Evolutionary conservation across 2,797 vertebrate genomes (phyloP).

Genomic region (Galago senegalensis): DNA sequence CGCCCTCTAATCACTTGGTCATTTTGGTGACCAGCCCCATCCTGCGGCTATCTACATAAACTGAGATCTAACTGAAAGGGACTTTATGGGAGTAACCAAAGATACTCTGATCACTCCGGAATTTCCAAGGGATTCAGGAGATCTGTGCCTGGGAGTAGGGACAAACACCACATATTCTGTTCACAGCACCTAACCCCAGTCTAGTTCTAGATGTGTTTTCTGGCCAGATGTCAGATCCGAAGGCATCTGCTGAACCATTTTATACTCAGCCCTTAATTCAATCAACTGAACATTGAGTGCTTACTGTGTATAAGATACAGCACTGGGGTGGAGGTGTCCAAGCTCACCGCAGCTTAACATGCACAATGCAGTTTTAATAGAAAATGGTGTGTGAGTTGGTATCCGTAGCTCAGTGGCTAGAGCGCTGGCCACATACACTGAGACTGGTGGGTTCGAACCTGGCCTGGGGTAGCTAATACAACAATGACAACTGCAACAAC

Average conservation of each 20-base stretch:
- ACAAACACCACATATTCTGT: neutral
- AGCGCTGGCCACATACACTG: too few relatives aligned
- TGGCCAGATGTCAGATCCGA: neutral
- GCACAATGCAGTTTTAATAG: neutral
- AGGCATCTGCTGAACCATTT: neutral
- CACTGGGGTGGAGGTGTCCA: neutral
- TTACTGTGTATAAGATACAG: neutral
- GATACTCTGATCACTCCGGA: neutral
- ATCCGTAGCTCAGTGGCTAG: too few relatives aligned
- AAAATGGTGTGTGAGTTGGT: neutral
- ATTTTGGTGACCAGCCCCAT: neutral
- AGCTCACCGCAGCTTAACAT: neutral
- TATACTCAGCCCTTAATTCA: neutral
- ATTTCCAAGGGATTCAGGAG: neutral
- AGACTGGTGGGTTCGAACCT: too few relatives aligned
- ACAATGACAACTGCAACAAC: too few relatives aligned
- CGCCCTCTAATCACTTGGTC: neutral
- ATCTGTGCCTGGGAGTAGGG: neutral
- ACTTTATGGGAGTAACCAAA: neutral
- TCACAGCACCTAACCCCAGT: neutral
- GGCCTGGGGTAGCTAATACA: too few relatives aligned
- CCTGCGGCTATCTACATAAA: neutral
- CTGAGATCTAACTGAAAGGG: neutral
- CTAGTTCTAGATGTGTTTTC: neutral
- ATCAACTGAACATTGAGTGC: neutral